A percentile compares a stretch with the other conserved stretches of the same genome.
Conservation (phyloP, 2,888 invertebrate genomes). For the Diplazon laetatorius region DNA sequence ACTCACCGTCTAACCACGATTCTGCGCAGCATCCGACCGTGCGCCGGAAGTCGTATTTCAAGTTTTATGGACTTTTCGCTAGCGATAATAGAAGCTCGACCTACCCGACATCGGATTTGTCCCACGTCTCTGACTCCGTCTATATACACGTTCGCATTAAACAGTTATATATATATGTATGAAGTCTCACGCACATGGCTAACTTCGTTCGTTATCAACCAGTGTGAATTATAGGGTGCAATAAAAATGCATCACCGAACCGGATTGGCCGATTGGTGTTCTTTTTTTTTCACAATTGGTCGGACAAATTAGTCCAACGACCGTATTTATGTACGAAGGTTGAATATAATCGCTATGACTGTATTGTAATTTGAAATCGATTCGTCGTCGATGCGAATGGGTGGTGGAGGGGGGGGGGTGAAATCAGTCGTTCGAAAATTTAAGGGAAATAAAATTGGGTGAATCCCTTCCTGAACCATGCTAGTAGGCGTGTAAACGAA, state of each 20-base stretch:
- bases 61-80: slow-evolving; percentile 63
- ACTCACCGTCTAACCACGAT: neutral
- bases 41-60: slow-evolving; percentile 63
- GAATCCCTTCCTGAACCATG: too few species aligned
- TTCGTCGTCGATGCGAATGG: too few species aligned
- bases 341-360: neutral
- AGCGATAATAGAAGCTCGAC: slow-evolving; percentile 58
- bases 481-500: too few species aligned
- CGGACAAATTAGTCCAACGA: neutral
- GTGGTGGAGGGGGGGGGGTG: too few species aligned
- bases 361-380: neutral
- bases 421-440: neutral
- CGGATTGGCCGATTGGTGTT: neutral
- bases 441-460: neutral
- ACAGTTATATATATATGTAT: slow-evolving; percentile 9
- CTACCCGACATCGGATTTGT: slow-evolving; percentile 51
- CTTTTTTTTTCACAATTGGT: neutral
- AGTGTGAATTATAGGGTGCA: slow-evolving; percentile 34
- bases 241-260: slow-evolving; percentile 45
- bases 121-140: slow-evolving; percentile 37
- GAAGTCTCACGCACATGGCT: neutral
- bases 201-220: slow-evolving; percentile 32
- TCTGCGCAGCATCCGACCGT: neutral
- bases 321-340: neutral
- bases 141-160: slow-evolving; percentile 17